phyloP scores from a whole-genome alignment of 2,113 vertebrate genomes.

The Muscicapa adusta region DNA sequence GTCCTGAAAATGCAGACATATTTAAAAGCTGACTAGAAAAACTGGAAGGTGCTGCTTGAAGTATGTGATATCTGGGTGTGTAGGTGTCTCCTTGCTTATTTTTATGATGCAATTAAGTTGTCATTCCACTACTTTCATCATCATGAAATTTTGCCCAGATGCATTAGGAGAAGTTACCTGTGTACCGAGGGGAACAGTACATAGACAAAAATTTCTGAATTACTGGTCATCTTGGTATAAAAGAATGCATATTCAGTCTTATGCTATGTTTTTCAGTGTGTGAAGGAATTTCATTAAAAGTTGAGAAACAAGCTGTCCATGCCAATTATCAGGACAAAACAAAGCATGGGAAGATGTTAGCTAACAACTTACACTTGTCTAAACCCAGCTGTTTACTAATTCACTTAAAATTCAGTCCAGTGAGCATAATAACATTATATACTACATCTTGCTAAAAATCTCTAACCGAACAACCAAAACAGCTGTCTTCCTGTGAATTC shows the following conservation, averaged over 20 bases:
- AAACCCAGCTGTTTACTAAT: background rate
- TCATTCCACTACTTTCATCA: background rate
- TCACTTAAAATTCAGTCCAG: background rate
- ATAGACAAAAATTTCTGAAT: background rate
- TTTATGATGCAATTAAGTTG: constrained; percentile 20
- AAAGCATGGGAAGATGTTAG: background rate
- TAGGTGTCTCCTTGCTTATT: constrained; percentile 6
- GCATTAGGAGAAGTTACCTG: background rate
- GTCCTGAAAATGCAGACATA: background rate
- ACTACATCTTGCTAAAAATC: background rate
- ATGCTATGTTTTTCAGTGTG: background rate
- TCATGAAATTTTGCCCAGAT: background rate
- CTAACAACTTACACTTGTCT: background rate
- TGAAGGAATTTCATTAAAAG: background rate
- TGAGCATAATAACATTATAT: background rate
- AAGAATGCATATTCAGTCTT: background rate
- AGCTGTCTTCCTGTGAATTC: background rate
- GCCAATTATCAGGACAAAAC: background rate
- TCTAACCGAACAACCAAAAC: background rate
- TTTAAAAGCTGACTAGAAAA: constrained; percentile 48
- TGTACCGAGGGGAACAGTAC: background rate
- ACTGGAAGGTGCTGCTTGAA: constrained; percentile 46
- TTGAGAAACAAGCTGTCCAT: background rate
- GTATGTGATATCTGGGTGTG: constrained; percentile 37
- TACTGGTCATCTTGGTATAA: background rate